phyloP scores from a whole-genome alignment of 2,888 invertebrate species.

The Aporophyla nigra region DNA sequence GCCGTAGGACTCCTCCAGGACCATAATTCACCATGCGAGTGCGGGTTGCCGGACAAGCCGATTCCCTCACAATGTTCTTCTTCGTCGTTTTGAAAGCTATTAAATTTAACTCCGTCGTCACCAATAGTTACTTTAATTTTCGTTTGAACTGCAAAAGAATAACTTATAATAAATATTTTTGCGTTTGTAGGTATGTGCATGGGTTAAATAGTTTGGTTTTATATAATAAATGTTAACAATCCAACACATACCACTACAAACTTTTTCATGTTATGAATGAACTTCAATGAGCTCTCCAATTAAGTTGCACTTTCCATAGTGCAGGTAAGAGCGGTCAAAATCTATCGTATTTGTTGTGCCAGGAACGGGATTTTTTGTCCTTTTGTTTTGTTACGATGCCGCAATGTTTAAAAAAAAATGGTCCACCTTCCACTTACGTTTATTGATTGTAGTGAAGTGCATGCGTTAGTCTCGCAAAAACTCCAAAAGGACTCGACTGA shows the following conservation, averaged over 20 bases:
- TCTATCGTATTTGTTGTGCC: background rate
- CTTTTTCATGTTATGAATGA: background rate
- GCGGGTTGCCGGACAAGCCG: too few species aligned
- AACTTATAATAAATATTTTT: background rate
- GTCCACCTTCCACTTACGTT: background rate
- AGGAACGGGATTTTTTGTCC: background rate
- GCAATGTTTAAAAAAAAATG: too few species aligned
- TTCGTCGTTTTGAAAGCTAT: background rate
- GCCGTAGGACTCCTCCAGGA: too few species aligned
- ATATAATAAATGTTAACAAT: background rate
- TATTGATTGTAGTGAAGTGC: background rate
- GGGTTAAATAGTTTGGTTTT: too few species aligned
- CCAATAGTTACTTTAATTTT: conserved; percentile 1
- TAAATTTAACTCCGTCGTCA: too few species aligned
- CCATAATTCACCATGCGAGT: too few species aligned
- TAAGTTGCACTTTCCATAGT: background rate
- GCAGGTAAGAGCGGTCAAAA: background rate
- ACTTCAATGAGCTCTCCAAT: background rate
- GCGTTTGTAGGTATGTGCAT: background rate
- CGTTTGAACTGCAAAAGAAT: background rate
- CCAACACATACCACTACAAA: background rate
- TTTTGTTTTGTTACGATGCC: background rate
- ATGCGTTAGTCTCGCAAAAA: too few species aligned
- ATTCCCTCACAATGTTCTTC: background rate
- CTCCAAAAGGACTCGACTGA: too few species aligned